Evolutionary conservation across 2,888 invertebrate genomes (phyloP), one percentile per base, ranked within the genome.

Genomic region (Fissipunctia ypsillon): DNA sequence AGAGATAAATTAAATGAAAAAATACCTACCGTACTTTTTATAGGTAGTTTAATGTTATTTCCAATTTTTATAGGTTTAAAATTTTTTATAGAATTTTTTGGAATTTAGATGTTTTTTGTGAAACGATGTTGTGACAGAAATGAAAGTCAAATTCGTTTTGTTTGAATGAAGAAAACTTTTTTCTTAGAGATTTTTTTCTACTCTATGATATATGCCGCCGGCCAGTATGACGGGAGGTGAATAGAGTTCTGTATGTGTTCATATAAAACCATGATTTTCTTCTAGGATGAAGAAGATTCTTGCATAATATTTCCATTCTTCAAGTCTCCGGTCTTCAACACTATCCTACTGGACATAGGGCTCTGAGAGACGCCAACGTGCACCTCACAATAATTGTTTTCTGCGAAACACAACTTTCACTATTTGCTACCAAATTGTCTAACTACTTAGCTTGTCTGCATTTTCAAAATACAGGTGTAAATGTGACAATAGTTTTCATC

Each of bases 101-200:
- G 69, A 71, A 77, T 81, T 85, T 85, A 77, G 68, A 64, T 35
- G 52, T 64, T 78, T 83, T 85, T 81, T 67, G 66, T 80, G 22
- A 81, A 85, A 84, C 52, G 52, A 52, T 77, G 43, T 72, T 69
- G 54, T 71, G 73, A 67, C 45, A 73, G 35, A 71, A 57, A 75
- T 73, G 5, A 71, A 57, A 75, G 84, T 71, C 78, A 81, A 50
- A 56, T 25, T 22, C 6, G 22, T 69, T 43, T 50, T 41, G 28
- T 73, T 76, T 78, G 71, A 73, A 78, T 50, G 52, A 22, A 63
- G 80, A 66, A 76, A 16, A 16, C 28, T 14, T 28, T 35, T 0
- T 12, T 63, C 14, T n/a, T 31, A 22, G 6, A 16, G 2, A 22
- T 5, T 41, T 63, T 48, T 57, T 31, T 65, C 52, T 6, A 25